A percentile compares a stretch with the other conserved stretches of the same genome.
Evolutionary conservation across 2,888 invertebrate genomes (phyloP).

Genomic region (Caenorhabditis japonica): DNA sequence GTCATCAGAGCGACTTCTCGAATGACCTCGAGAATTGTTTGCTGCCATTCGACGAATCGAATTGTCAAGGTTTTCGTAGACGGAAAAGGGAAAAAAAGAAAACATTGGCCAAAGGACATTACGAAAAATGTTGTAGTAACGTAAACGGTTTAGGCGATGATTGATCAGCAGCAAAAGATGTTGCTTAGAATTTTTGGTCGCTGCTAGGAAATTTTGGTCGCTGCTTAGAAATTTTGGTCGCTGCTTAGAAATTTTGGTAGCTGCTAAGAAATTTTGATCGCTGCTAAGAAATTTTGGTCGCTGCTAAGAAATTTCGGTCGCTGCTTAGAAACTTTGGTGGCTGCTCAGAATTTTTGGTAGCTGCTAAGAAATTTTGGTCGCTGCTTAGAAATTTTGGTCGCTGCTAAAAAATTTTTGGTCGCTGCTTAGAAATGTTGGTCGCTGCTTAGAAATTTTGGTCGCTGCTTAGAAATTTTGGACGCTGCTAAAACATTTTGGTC

Average conservation of each 20-base stretch:
- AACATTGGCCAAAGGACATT: no score
- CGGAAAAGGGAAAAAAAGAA: background rate
- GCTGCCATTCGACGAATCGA: background rate
- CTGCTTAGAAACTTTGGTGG: background rate
- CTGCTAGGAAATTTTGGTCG: constrained; percentile 1
- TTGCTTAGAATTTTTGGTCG: background rate
- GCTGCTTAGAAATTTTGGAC: no score
- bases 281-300: background rate
- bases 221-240: background rate
- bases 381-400: background rate
- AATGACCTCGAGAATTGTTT: constrained; percentile 13
- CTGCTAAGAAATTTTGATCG: background rate
- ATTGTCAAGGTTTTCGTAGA: background rate
- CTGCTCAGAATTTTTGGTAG: no score
- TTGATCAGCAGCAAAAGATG: no score
- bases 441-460: background rate
- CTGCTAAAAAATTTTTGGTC: background rate
- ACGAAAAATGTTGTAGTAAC: no score
- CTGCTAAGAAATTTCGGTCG: constrained; percentile 1
- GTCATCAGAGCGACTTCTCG: no score
- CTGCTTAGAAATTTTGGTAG: no score
- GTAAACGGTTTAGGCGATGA: no score
- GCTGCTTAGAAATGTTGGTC: constrained; percentile 2
- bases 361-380: background rate
- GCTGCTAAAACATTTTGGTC: no score